Base-by-base conservation (phyloP, 2,888 invertebrate species). In the Octonoba sinensis region DNA sequence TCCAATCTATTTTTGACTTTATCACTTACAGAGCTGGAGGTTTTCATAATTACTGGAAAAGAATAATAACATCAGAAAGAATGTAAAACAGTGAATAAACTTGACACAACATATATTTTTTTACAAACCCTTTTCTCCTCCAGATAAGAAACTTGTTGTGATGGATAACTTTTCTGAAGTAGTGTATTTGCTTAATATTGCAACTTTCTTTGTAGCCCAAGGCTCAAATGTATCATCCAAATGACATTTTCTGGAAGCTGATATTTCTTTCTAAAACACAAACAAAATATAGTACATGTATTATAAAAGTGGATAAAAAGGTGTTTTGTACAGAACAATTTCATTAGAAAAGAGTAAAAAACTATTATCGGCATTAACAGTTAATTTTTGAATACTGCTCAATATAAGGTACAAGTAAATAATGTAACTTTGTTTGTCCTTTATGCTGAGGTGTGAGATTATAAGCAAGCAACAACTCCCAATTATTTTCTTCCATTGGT, bases 121-220 rank as follows among this genome's bases (percentile, higher is more conserved):
- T 11, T 11, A 36, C 36, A 36, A 36, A 94, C 94, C 92, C 91
- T 93, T 93, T 88, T 95, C 94, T 84, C 93, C 93, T 77, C 94
- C 94, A 6, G 93, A 92, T 64, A 96, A 89, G 87, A 94, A 96
- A 88, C 96, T 96, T 57, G 96, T 96, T 1, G 95, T 92, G 85
- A 97, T 95, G 0, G 95, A 94, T 44, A 99, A 89, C 88, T 96
- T 96, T 89, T 97, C 97, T 15, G 94, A 95, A 71, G 98, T 98
- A 47, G 96, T 97, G 87, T 94, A 98, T 88, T 94, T 95, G 85
- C 92, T 93, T 15, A 98, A 91, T 87, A 99, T 96, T n/a, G 91
- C 90, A 62, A 91, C 88, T 85, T 94, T 92, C 86, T 93, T 93
- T 0, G 91, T 89, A 84, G 91, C 91, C 98, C 98, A 99, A 16